These are phyloP conservation scores for Ambastaia sidthimunki DNA, from an alignment of 2,797 vertebrate species.

Conservation along the genomic window DNA sequence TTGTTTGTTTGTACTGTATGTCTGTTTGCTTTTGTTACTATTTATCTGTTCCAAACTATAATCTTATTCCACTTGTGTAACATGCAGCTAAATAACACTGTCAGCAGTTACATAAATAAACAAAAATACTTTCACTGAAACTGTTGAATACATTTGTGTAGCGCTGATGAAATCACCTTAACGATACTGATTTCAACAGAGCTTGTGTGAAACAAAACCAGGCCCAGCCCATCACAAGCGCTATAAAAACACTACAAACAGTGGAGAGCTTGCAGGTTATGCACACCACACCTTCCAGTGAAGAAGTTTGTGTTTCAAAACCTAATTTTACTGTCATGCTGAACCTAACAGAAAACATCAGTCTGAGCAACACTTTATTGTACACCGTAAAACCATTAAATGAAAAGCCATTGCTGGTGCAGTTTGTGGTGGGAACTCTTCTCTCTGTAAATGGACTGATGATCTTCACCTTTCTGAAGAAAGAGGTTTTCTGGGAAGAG, in stretches of 20 bases:
- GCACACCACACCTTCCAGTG: not conserved
- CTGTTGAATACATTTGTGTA: not conserved
- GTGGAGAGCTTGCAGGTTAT: not conserved
- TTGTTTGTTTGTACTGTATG: too few species aligned
- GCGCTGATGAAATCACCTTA: not conserved
- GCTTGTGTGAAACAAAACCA: not conserved
- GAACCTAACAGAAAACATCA: not conserved
- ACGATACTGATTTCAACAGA: not conserved
- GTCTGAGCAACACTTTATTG: not conserved
- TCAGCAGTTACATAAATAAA: too few species aligned
- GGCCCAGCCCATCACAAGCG: not conserved
- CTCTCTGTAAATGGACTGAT: constrained; percentile 66
- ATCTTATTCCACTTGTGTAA: too few species aligned
- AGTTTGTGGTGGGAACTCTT: constrained; percentile 63
- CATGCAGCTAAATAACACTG: too few species aligned
- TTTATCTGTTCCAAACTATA: too few species aligned
- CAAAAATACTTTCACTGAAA: not conserved
- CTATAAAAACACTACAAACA: constrained; percentile 18
- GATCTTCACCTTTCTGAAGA: constrained; percentile 64
- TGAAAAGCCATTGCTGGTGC: constrained; percentile 53
- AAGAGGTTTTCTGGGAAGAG: constrained; percentile 61
- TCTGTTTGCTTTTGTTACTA: too few species aligned
- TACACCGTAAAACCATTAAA: not conserved
- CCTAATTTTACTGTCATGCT: constrained; percentile 17
- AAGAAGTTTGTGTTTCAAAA: not conserved